These are phyloP conservation scores for Clunio marinus DNA, from an alignment of 2,888 invertebrate species.

Conservation along the genomic window DNA sequence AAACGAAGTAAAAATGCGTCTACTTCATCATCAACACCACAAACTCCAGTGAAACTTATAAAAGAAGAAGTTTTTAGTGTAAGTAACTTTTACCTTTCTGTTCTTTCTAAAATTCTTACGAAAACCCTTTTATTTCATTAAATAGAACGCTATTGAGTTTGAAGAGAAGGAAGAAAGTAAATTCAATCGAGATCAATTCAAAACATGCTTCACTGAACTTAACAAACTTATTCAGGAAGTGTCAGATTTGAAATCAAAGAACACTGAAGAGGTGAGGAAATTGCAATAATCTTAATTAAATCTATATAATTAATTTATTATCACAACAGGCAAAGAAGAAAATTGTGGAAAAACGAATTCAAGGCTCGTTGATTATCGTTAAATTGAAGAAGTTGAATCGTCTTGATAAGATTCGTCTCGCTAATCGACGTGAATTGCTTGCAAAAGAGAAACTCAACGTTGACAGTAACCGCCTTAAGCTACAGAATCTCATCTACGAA, in stretches of 20 bases:
- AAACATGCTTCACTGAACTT: constrained; percentile 66
- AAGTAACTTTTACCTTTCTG: constrained; percentile 42
- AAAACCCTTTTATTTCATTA: constrained; percentile 43
- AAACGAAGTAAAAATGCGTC: constrained; percentile 16
- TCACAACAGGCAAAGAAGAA: constrained; percentile 55
- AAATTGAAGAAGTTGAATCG: constrained; percentile 84
- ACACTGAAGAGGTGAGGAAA: constrained; percentile 54
- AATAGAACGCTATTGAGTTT: constrained; percentile 66
- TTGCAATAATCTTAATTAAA: constrained; percentile 15
- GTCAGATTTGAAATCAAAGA: constrained; percentile 64
- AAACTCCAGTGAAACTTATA: constrained; percentile 48
- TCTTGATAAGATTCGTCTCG: constrained; percentile 81
- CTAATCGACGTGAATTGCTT: constrained; percentile 74
- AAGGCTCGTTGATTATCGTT: constrained; percentile 73
- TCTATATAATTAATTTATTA: not conserved
- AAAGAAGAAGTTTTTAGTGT: constrained; percentile 61
- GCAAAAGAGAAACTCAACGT: constrained; percentile 81
- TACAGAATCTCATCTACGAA: constrained; percentile 93
- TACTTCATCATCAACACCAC: constrained; percentile 45
- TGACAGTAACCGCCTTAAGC: constrained; percentile 81
- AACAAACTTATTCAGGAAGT: constrained; percentile 66
- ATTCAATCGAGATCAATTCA: constrained; percentile 51
- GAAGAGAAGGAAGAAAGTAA: constrained; percentile 62
- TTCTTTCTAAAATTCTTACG: not conserved
- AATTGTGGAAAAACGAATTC: constrained; percentile 63